phyloP scores from a whole-genome alignment of 2,888 invertebrate genomes.

The Lasioglossum malachurum region DNA sequence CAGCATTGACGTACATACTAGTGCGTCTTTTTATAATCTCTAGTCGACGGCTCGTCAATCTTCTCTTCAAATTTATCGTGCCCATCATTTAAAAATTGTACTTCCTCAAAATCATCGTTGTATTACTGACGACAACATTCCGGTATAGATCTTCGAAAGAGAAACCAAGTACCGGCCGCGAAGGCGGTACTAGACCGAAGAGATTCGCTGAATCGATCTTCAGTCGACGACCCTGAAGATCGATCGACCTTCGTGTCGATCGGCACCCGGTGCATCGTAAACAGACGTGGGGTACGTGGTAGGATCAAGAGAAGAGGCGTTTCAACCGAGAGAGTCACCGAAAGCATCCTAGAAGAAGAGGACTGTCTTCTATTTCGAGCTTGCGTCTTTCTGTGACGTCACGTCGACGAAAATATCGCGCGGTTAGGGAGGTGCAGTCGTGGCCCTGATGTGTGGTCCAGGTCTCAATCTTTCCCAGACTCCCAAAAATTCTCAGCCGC shows the following conservation, averaged over 20 bases:
- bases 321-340: constrained; percentile 57
- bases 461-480: constrained; percentile 80
- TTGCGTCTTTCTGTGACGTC: constrained; percentile 81
- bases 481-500: constrained; percentile 75
- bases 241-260: constrained; percentile 67
- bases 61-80: neutral
- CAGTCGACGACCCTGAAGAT: constrained; percentile 53
- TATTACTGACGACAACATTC: neutral
- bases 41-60: neutral
- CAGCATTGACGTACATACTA: neutral
- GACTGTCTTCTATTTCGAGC: constrained; percentile 81
- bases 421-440: constrained; percentile 77
- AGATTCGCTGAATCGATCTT: neutral
- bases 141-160: neutral
- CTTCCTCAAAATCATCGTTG: neutral
- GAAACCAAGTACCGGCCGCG: neutral
- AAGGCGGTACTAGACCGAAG: neutral
- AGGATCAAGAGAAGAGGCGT: constrained; percentile 63
- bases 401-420: constrained; percentile 81
- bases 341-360: constrained; percentile 72
- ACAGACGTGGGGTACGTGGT: constrained; percentile 67
- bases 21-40: neutral
- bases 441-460: constrained; percentile 75
- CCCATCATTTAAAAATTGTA: neutral
- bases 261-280: constrained; percentile 65